Evolutionary conservation across 2,888 invertebrate genomes (phyloP).

Genomic region (Cheilosia variabilis): DNA sequence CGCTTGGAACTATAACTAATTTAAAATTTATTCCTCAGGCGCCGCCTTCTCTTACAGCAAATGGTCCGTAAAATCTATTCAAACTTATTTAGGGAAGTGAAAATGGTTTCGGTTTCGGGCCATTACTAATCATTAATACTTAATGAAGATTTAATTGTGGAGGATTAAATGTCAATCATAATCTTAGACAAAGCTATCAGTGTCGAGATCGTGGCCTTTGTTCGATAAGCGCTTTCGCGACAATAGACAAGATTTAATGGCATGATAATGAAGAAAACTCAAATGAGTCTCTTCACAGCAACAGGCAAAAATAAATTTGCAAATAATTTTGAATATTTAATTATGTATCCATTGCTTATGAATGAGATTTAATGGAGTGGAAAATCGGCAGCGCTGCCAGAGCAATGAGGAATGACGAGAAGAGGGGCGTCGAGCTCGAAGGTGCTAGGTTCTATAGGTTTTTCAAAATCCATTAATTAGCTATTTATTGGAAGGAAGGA

Average conservation of each 20-base stretch:
- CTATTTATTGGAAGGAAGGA: too few relatives aligned
- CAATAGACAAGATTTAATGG: constrained; percentile 25
- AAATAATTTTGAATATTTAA: constrained; percentile 12
- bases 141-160: constrained; percentile 66
- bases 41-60: not conserved
- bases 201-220: constrained; percentile 24
- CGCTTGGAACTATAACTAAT: not conserved
- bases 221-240: constrained; percentile 35
- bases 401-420: not conserved
- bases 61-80: constrained; percentile 2
- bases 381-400: constrained; percentile 4
- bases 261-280: constrained; percentile 6
- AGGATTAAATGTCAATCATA: constrained; percentile 36
- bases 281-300: not conserved
- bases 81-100: not conserved
- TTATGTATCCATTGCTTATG: constrained; percentile 10
- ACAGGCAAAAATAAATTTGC: constrained; percentile 13
- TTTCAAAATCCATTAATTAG: too few relatives aligned
- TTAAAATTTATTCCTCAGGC: constrained; percentile 24
- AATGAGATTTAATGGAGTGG: constrained; percentile 29
- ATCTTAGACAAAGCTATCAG: constrained; percentile 28
- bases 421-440: too few relatives aligned
- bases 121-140: constrained; percentile 16
- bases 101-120: not conserved
- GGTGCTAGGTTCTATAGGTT: too few relatives aligned